These are phyloP conservation scores for Tragelaphus scriptus DNA, from an alignment of 2,113 vertebrate genomes.

Conservation along the genomic window DNA sequence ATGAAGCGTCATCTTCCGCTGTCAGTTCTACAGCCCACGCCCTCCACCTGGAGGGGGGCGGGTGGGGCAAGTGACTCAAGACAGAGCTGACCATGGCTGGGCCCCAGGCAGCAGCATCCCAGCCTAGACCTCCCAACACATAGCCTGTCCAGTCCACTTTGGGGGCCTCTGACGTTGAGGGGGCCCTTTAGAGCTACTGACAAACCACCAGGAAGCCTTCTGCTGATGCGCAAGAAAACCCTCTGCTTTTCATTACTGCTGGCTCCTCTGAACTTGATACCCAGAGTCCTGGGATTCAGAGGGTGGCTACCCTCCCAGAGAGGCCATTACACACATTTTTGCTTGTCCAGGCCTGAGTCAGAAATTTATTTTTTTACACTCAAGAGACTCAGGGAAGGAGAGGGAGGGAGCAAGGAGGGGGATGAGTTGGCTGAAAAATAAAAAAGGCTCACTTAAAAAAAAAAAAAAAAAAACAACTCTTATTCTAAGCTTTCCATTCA, in stretches of 20 bases:
- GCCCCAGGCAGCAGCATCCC: not conserved
- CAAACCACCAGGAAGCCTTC: not conserved
- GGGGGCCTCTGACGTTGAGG: not conserved
- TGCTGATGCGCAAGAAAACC: not conserved
- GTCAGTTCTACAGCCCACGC: too few species aligned
- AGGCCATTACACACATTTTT: not conserved
- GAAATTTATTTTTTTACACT: not conserved
- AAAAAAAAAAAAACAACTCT: not conserved
- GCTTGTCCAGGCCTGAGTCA: not conserved
- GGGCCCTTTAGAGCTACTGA: not conserved
- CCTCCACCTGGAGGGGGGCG: not conserved
- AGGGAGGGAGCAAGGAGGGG: not conserved
- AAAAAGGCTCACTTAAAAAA: not conserved
- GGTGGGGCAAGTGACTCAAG: not conserved
- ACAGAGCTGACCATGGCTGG: not conserved
- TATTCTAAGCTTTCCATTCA: not conserved
- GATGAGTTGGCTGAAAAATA: not conserved
- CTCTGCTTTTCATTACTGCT: not conserved
- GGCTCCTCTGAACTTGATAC: not conserved
- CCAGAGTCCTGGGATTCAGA: not conserved
- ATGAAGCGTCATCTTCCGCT: too few species aligned
- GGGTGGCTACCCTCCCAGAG: not conserved
- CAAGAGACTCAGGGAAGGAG: not conserved
- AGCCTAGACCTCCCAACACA: not conserved
- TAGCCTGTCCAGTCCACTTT: not conserved